These are phyloP conservation scores for Aldabrachelys gigantea DNA, from an alignment of 2,113 vertebrate genomes.

Conservation along the genomic window DNA sequence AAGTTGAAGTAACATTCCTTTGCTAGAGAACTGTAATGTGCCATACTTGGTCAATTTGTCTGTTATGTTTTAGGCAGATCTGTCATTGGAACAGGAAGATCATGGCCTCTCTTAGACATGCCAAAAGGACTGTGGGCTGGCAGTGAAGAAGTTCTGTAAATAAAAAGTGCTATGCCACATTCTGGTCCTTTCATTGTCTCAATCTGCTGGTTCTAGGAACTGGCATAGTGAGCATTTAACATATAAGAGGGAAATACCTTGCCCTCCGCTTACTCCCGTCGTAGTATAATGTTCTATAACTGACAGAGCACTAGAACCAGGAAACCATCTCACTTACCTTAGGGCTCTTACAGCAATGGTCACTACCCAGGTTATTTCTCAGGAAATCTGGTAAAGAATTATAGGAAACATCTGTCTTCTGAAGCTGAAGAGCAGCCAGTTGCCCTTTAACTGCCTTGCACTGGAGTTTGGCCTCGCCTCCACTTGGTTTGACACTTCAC, in stretches of 20 bases:
- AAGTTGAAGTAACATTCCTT: background rate
- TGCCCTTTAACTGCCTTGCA: background rate
- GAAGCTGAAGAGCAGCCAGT: background rate
- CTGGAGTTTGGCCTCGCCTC: background rate
- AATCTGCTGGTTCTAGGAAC: background rate
- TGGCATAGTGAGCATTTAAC: background rate
- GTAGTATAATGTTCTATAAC: accelerated
- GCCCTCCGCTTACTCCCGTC: background rate
- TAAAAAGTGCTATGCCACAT: background rate
- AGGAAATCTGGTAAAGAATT: background rate
- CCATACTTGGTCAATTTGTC: background rate
- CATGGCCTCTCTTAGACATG: background rate
- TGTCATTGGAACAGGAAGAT: background rate
- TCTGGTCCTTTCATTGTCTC: background rate
- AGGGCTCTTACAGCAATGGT: background rate
- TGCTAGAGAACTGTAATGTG: background rate
- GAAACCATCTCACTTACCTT: background rate
- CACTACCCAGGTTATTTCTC: background rate
- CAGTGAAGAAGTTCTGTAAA: background rate
- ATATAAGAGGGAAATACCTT: background rate
- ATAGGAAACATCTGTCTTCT: background rate
- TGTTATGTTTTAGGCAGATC: background rate
- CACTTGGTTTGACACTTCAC: background rate
- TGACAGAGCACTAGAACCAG: background rate
- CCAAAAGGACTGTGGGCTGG: background rate